These are phyloP conservation scores for Agrotis segetum DNA, from an alignment of 2,888 invertebrate species.

Conservation along the genomic window DNA sequence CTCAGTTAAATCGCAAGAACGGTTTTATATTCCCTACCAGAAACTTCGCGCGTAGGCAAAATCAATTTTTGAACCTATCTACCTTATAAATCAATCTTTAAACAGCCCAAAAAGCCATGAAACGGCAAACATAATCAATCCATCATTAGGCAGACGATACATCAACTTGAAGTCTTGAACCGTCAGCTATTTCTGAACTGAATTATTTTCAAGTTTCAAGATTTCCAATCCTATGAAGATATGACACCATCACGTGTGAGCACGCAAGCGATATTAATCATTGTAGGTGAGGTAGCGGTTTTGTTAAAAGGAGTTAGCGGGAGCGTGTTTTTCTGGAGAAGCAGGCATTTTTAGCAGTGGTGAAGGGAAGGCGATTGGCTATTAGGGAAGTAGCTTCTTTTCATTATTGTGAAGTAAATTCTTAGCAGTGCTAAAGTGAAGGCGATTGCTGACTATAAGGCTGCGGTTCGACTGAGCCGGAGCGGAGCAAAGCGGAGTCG, in stretches of 20 bases:
- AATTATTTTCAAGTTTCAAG: constrained; percentile 51
- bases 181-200: constrained; percentile 28
- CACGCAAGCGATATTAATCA: constrained; percentile 56
- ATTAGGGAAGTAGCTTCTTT: too few species aligned
- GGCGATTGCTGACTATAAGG: background rate
- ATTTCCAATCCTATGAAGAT: constrained; percentile 59
- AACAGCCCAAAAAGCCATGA: background rate
- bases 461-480: too few species aligned
- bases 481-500: too few species aligned
- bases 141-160: constrained; percentile 7
- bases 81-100: background rate
- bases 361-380: background rate
- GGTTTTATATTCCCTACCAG: too few species aligned
- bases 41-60: too few species aligned
- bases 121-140: constrained; percentile 24
- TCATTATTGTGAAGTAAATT: too few species aligned
- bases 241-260: constrained; percentile 48
- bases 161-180: constrained; percentile 35
- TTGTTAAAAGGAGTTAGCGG: constrained; percentile 15
- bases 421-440: background rate
- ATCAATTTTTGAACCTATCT: background rate
- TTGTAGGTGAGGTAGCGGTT: constrained; percentile 15
- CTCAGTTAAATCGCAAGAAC: too few species aligned
- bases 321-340: background rate
- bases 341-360: background rate